phyloP scores from a whole-genome alignment of 2,888 invertebrate genomes.

The Epinotia demarniana region DNA sequence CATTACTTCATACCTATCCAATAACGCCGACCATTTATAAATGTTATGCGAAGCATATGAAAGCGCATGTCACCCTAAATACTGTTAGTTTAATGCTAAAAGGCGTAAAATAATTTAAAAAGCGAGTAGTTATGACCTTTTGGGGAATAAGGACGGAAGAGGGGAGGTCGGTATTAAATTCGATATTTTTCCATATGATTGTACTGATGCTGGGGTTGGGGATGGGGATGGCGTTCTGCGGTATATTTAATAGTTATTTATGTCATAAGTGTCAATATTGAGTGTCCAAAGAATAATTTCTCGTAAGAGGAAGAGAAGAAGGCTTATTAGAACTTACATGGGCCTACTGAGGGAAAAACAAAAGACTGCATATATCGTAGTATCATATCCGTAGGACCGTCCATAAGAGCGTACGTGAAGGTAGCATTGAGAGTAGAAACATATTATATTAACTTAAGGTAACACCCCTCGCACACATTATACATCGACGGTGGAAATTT shows the following conservation, averaged over 20 bases:
- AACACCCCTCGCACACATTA: too few species aligned
- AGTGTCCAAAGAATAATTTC: too few species aligned
- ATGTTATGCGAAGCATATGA: constrained; percentile 36
- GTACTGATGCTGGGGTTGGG: constrained; percentile 30
- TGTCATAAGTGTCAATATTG: too few species aligned
- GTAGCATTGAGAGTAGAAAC: too few species aligned
- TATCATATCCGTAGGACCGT: too few species aligned
- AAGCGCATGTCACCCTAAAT: constrained; percentile 34
- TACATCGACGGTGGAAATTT: too few species aligned
- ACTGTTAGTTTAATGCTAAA: not conserved
- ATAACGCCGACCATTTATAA: constrained; percentile 35
- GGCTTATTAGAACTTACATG: too few species aligned
- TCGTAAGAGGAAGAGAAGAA: too few species aligned
- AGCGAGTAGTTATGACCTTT: not conserved
- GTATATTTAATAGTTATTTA: not conserved
- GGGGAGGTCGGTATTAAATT: constrained; percentile 38
- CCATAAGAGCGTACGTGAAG: too few species aligned
- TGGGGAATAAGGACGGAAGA: not conserved
- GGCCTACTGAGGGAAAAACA: too few species aligned
- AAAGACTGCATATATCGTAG: too few species aligned
- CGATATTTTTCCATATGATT: constrained; percentile 38
- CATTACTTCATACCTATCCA: constrained; percentile 26
- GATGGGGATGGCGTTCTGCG: constrained; percentile 14
- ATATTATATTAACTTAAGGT: too few species aligned
- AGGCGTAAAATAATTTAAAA: not conserved